A percentile compares a stretch with the other conserved stretches of the same genome.
These are phyloP conservation scores for Pseudonaja textilis DNA, from an alignment of 2,113 vertebrate genomes.

Conservation along the genomic window DNA sequence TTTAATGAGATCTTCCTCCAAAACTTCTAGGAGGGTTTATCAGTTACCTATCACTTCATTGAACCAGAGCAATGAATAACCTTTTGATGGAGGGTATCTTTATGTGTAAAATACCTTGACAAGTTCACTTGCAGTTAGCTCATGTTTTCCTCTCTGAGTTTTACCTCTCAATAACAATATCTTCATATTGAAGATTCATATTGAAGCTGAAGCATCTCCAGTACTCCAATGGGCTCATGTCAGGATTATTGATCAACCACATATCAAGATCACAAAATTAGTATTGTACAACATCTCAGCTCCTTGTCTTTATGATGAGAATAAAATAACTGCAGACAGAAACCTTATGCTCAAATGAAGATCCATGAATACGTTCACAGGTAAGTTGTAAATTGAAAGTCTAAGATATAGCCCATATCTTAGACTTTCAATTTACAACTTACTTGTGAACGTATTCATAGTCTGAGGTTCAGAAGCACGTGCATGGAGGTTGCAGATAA, in stretches of 20 bases:
- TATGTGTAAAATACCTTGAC: not conserved
- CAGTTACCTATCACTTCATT: not conserved
- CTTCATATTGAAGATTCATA: not conserved
- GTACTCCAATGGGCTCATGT: not conserved
- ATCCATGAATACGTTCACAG: not conserved
- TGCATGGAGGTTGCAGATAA: not conserved
- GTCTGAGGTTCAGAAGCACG: not conserved
- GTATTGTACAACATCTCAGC: not conserved
- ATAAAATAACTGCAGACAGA: not conserved
- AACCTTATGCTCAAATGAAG: not conserved
- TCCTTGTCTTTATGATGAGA: not conserved
- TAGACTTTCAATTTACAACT: not conserved
- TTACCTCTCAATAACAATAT: not conserved
- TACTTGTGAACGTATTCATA: not conserved
- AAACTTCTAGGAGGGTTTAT: not conserved
- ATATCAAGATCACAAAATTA: not conserved
- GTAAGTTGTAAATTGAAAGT: not conserved
- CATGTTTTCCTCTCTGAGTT: not conserved
- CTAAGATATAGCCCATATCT: not conserved
- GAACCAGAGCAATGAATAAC: not conserved
- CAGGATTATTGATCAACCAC: not conserved
- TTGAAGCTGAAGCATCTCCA: not conserved
- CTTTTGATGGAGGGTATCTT: not conserved
- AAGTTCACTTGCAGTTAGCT: not conserved
- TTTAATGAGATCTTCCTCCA: not conserved